phyloP scores from a whole-genome alignment of 2,888 invertebrate genomes.

The Rugalucina vietnamica region DNA sequence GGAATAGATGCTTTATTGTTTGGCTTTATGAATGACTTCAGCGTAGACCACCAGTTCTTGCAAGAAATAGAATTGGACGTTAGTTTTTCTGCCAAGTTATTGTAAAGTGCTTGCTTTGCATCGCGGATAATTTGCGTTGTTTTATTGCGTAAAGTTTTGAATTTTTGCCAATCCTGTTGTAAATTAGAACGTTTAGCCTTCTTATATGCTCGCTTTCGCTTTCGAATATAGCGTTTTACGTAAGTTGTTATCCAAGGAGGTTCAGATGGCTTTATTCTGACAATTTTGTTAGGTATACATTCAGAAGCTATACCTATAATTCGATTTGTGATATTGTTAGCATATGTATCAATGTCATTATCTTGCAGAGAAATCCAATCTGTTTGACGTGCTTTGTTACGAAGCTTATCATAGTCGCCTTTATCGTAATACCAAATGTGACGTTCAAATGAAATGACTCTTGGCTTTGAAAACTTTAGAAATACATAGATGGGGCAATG shows the following conservation, averaged over 20 bases:
- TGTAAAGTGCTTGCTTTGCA: not conserved
- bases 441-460: not conserved
- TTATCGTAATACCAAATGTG: not conserved
- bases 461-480: not conserved
- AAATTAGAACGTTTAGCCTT: not conserved
- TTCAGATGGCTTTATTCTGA: not conserved
- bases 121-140: not conserved
- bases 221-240: not conserved
- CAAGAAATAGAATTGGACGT: not conserved
- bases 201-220: not conserved
- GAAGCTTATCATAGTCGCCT: not conserved
- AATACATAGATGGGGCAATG: not conserved
- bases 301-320: not conserved
- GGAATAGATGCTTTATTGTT: not conserved
- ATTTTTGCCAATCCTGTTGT: not conserved
- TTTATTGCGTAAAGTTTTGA: not conserved
- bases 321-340: not conserved
- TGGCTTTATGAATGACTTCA: not conserved
- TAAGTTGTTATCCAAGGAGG: not conserved
- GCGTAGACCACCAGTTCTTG: not conserved
- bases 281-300: not conserved
- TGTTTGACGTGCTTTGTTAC: not conserved
- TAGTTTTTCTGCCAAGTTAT: not conserved
- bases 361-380: not conserved
- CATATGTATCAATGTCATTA: not conserved